Evolutionary conservation across 1,140 invertebrate genomes (phyloP).

Genomic region (Aphelinus atriplicis): DNA sequence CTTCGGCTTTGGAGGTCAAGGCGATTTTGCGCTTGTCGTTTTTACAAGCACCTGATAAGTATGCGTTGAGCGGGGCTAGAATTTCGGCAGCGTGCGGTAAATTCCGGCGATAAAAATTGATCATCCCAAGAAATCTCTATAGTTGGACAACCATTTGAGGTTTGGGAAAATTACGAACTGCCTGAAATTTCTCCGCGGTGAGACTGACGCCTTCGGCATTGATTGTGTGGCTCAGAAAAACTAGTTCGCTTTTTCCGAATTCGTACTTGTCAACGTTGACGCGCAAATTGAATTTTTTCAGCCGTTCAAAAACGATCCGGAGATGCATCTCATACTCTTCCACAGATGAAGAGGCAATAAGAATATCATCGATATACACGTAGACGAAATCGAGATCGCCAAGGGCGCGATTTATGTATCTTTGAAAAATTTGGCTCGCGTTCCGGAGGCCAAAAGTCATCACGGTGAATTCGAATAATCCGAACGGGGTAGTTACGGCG

Average conservation of each 20-base stretch:
- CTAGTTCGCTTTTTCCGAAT: constrained; percentile 26
- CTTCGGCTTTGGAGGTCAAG: constrained; percentile 38
- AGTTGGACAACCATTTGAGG: constrained; percentile 35
- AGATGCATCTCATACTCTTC: constrained; percentile 41
- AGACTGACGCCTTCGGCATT: background rate
- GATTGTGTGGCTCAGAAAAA: constrained; percentile 24
- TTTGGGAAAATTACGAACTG: constrained; percentile 27
- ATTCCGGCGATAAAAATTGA: constrained; percentile 46
- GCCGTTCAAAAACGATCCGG: background rate
- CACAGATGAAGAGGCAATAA: constrained; percentile 32
- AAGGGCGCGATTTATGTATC: constrained; percentile 12
- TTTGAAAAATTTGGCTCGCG: constrained; percentile 23
- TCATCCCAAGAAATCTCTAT: constrained; percentile 44
- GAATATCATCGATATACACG: constrained; percentile 41
- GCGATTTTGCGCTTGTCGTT: constrained; percentile 40
- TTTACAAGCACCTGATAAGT: constrained; percentile 41
- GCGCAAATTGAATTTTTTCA: constrained; percentile 8
- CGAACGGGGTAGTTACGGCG: constrained; percentile 51
- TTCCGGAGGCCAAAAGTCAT: constrained; percentile 25
- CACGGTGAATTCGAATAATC: constrained; percentile 38
- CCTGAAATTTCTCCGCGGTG: constrained; percentile 16
- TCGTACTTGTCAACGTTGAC: constrained; percentile 27
- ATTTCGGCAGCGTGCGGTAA: constrained; percentile 40
- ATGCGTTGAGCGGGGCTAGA: constrained; percentile 44
- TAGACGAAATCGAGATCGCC: constrained; percentile 35